phyloP scores from a whole-genome alignment of 1,140 invertebrate genomes.

The Bradysia coprophila region DNA sequence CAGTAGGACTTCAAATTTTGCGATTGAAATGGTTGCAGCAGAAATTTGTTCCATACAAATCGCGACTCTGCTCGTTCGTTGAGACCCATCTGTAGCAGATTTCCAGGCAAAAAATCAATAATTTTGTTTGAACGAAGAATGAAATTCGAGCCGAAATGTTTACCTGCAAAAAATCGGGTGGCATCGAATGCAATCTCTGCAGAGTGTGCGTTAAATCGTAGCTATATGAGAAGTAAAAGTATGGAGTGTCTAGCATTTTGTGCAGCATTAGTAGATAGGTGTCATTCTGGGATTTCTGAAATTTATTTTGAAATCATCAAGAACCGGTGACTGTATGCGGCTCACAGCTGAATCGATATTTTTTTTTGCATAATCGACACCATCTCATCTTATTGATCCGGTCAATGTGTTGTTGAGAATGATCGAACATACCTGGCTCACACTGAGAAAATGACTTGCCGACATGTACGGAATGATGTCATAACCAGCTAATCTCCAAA shows the following conservation, averaged over 20 bases:
- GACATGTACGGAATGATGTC: slow-evolving; percentile 77
- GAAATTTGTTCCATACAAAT: slow-evolving; percentile 85
- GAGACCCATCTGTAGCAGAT: slow-evolving; percentile 35
- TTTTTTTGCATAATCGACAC: too few relatives aligned
- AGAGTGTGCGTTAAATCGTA: slow-evolving; percentile 88
- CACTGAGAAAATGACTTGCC: too few relatives aligned
- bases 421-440: background rate
- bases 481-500: slow-evolving; percentile 67
- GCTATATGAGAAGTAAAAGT: slow-evolving; percentile 82
- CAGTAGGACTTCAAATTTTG: slow-evolving; percentile 59
- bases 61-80: slow-evolving; percentile 62
- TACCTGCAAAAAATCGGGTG: slow-evolving; percentile 63
- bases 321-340: too few relatives aligned
- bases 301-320: too few relatives aligned
- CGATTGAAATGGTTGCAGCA: slow-evolving; percentile 48
- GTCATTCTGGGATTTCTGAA: slow-evolving; percentile 51
- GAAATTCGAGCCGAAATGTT: too few relatives aligned
- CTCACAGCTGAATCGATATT: too few relatives aligned
- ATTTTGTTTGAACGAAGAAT: too few relatives aligned
- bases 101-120: background rate
- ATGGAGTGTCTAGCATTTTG: slow-evolving; percentile 53
- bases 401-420: slow-evolving; percentile 1
- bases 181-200: slow-evolving; percentile 76
- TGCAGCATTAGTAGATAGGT: slow-evolving; percentile 69
- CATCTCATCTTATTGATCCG: too few relatives aligned